Evolutionary conservation across 1,140 invertebrate genomes (phyloP).

Genomic region (Plutomurus gul): DNA sequence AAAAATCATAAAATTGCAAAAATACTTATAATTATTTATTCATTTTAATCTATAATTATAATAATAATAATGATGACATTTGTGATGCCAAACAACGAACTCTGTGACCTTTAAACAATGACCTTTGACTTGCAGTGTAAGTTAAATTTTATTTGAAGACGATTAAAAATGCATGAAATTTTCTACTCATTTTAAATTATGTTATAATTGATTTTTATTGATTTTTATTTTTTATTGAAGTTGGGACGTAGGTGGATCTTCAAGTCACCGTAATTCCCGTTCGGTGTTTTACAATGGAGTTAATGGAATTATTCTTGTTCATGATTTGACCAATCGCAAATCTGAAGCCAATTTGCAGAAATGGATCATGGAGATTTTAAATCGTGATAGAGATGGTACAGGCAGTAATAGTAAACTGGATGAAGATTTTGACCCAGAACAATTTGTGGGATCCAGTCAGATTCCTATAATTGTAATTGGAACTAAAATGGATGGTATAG

Average conservation of each 20-base stretch:
- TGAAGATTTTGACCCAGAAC: conserved; percentile 86
- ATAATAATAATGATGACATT: too few relatives aligned
- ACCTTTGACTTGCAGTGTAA: too few relatives aligned
- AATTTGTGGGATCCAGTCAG: conserved; percentile 80
- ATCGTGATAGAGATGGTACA: conserved; percentile 62
- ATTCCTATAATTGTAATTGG: conserved; percentile 92
- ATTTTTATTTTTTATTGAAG: too few relatives aligned
- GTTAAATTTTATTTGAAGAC: too few relatives aligned
- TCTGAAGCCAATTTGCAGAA: conserved; percentile 90
- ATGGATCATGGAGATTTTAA: conserved; percentile 90
- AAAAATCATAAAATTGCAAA: too few relatives aligned
- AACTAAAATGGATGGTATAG: conserved; percentile 84
- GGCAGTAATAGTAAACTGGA: conserved; percentile 6
- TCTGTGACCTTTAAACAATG: too few relatives aligned
- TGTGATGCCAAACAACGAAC: too few relatives aligned
- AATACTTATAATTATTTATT: too few relatives aligned
- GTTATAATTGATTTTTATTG: too few relatives aligned
- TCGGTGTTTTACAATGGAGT: conserved; percentile 90
- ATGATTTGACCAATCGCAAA: conserved; percentile 95
- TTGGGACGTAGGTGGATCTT: conserved; percentile 94
- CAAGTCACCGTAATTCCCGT: conserved; percentile 86
- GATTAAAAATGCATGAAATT: too few relatives aligned
- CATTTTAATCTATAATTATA: too few relatives aligned
- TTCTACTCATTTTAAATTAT: too few relatives aligned
- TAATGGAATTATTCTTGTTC: conserved; percentile 92